Evolutionary conservation across 2,797 vertebrate species (phyloP).

Genomic region (Otus scops): DNA sequence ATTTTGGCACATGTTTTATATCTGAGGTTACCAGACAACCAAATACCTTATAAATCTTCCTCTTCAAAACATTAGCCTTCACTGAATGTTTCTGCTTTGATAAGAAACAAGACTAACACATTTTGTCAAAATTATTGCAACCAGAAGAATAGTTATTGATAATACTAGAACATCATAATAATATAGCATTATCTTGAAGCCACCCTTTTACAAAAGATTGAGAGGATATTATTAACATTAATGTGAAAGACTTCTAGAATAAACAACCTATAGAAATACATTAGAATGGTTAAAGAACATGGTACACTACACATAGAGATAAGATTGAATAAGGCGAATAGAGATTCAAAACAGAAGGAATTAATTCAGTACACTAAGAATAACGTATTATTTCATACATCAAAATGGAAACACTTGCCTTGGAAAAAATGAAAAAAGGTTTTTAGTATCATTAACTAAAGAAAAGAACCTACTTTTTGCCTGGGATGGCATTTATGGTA

Average conservation of each 20-base stretch:
- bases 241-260: background rate
- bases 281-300: background rate
- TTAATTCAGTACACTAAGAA: background rate
- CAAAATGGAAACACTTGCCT: background rate
- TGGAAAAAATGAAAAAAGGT: background rate
- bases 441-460: background rate
- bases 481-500: background rate
- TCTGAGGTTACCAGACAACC: background rate
- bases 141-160: background rate
- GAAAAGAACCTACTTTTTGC: rapidly evolving
- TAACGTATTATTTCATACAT: background rate
- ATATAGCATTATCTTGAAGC: background rate
- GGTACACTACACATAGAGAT: background rate
- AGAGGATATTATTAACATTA: background rate
- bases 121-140: background rate
- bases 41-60: background rate
- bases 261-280: background rate
- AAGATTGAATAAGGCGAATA: background rate
- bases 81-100: background rate
- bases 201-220: background rate
- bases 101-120: background rate
- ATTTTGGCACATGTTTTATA: background rate
- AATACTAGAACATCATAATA: background rate
- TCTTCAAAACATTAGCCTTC: background rate
- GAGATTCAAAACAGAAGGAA: background rate